These are phyloP conservation scores for Aphidoletes aphidimyza DNA, from an alignment of 2,888 invertebrate species.

Conservation along the genomic window DNA sequence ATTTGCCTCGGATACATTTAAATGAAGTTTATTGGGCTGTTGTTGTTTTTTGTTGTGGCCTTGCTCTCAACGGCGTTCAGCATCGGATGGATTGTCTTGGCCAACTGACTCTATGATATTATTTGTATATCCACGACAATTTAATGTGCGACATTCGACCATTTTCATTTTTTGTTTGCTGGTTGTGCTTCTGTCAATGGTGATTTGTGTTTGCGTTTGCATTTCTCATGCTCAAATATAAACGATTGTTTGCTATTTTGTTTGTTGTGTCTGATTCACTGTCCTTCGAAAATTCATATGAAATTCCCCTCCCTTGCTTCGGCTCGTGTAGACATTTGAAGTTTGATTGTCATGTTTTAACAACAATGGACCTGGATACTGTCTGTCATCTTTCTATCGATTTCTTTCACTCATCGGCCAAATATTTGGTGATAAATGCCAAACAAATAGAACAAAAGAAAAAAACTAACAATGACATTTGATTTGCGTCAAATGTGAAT, in stretches of 20 bases:
- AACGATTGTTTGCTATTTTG: background rate
- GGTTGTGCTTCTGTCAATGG: background rate
- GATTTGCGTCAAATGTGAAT: background rate
- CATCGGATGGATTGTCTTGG: constrained; percentile 5
- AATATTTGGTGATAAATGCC: constrained; percentile 1
- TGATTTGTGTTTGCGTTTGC: constrained; percentile 14
- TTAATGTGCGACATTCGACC: background rate
- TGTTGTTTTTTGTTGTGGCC: background rate
- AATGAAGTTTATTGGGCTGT: constrained; percentile 15
- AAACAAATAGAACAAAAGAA: background rate
- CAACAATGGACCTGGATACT: background rate
- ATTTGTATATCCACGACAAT: constrained; percentile 12
- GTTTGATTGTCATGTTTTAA: background rate
- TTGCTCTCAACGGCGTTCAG: background rate
- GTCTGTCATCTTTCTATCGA: background rate
- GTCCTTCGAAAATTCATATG: background rate
- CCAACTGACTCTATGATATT: background rate
- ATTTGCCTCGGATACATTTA: constrained; percentile 52
- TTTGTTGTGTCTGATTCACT: background rate
- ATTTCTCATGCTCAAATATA: background rate
- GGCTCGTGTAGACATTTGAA: background rate
- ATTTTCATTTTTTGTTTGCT: constrained; percentile 50
- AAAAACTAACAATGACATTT: background rate
- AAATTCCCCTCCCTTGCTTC: background rate
- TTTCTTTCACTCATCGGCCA: background rate